phyloP scores from a whole-genome alignment of 1,140 invertebrate species.

The Ladona fulva region DNA sequence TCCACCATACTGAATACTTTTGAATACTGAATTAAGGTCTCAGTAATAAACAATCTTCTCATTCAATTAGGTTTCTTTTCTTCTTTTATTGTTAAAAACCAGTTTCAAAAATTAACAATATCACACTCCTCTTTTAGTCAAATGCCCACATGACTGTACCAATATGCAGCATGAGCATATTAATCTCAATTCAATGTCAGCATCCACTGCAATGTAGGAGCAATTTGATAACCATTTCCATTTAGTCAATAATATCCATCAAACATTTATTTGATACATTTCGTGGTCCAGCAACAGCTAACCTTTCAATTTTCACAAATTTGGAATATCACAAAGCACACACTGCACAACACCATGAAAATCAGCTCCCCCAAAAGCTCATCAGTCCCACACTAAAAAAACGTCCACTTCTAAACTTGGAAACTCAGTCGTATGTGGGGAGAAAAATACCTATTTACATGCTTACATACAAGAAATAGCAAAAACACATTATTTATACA shows the following conservation, averaged over 20 bases:
- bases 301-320: background rate
- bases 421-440: background rate
- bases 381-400: background rate
- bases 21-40: too few species aligned
- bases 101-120: constrained; percentile 11
- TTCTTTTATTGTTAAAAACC: constrained; percentile 10
- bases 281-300: background rate
- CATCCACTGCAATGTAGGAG: background rate
- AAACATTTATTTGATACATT: background rate
- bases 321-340: constrained; percentile 9
- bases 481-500: background rate
- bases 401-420: background rate
- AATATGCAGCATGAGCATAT: background rate
- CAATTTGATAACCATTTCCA: background rate
- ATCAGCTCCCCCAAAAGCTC: background rate
- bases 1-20: too few species aligned
- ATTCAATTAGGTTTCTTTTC: background rate
- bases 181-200: background rate
- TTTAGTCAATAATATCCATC: background rate
- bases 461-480: background rate
- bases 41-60: too few species aligned
- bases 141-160: background rate
- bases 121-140: constrained; percentile 7
- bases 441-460: background rate
- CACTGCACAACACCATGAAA: background rate